Evolutionary conservation across 2,797 vertebrate species (phyloP), one percentile per base, ranked within the genome.

Genomic region (Myripristis murdjan): DNA sequence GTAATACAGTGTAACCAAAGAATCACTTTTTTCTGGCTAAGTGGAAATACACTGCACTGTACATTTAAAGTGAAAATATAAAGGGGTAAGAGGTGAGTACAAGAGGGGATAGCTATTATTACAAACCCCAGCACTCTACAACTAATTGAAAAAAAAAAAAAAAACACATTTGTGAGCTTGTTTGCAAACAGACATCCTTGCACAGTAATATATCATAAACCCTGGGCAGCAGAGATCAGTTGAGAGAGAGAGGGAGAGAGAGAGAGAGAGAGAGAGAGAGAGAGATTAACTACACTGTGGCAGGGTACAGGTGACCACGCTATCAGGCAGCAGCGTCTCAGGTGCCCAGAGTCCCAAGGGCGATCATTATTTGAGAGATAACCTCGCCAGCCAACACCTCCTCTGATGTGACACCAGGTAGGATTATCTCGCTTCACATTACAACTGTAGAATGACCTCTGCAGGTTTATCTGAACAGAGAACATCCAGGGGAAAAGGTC

Each of bases 311-410:
- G 55, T 73, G 76, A 67, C 74, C 57, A 46, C 7, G 59, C 49
- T 87, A 84, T 82, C 77, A 73, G 59, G 79, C 35, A 52, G 31
- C 44, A 20, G 51, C 33, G 59, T 82, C 61, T 73, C 65, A 73
- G 77, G 75, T 68, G 58, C 58, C 14, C 2, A 12, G 37, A 84
- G 68, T 82, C 81, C 82, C 77, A 57, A 33, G 54, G 57, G 75
- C 0, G 52, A 87, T 91, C 81, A 78, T 90, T 89, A 89, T 74
- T 75, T 81, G 81, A 70, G 60, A 76, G 87, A 91, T 91, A 89
- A 90, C 87, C 86, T 82, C 58, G 0, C 55, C 79, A 79, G 73
- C 69, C 71, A 79, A 56, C 47, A 16, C 61, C 20, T 74, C 64
- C 74, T 82, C 81, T 83, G 67, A 77, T 83, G 82, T 89, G 83